phyloP scores from a whole-genome alignment of 2,888 invertebrate species.

The Ametastegia equiseti region DNA sequence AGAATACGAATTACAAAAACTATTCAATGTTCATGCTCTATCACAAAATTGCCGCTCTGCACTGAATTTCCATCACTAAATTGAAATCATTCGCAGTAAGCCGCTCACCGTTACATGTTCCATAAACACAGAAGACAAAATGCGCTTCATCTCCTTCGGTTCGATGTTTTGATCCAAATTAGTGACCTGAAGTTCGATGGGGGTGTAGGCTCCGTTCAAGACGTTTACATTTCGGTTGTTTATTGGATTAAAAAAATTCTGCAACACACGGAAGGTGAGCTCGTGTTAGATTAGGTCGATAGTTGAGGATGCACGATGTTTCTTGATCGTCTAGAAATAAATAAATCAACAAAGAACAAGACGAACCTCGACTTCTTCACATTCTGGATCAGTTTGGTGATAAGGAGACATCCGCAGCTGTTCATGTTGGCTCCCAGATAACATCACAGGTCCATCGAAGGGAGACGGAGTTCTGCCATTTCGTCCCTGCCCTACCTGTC shows the following conservation, averaged over 20 bases:
- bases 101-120: constrained; percentile 81
- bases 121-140: constrained; percentile 81
- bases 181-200: constrained; percentile 81
- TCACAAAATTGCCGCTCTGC: background rate
- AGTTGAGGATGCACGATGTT: background rate
- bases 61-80: too few relatives aligned
- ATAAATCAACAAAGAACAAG: background rate
- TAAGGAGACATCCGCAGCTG: constrained; percentile 66
- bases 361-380: constrained; percentile 71
- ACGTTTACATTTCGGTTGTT: constrained; percentile 63
- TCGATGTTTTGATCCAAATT: constrained; percentile 86
- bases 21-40: background rate
- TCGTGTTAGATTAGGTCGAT: background rate
- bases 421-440: constrained; percentile 61
- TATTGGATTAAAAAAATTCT: constrained; percentile 74
- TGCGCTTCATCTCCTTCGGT: constrained; percentile 81
- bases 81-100: too few relatives aligned
- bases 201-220: constrained; percentile 66
- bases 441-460: constrained; percentile 64
- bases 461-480: constrained; percentile 72
- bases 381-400: constrained; percentile 68
- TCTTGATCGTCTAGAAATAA: background rate
- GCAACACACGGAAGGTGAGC: constrained; percentile 27
- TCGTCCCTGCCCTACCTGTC: constrained; percentile 60
- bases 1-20: constrained; percentile 6